Base-by-base conservation (phyloP, 2,888 invertebrate genomes). In the Malthinus flaveolus region DNA sequence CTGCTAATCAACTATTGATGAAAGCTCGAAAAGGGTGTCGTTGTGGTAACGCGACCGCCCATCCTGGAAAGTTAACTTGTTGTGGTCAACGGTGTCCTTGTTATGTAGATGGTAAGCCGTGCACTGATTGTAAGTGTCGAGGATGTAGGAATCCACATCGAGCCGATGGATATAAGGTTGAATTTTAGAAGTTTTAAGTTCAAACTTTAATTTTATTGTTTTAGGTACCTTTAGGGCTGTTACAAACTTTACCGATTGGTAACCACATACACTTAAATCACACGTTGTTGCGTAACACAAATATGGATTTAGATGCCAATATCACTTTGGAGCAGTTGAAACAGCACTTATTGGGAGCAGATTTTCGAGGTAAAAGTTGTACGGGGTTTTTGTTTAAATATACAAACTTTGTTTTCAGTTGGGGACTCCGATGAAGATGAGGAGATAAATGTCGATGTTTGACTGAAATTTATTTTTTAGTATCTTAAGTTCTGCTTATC, bases 1-100 rank as follows among this genome's bases (percentile, higher is more conserved):
- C 83, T 39, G 64, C 70, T 15, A 68, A 65, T 34, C 73, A 73
- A 61, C 74, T 87, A 61, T 66, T 68, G 34, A 58, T 70, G 56
- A 83, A 83, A 66, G 81, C 81, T 70, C 83, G 88, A 67, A 86
- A 87, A 79, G 92, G 93, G 9, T 96, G 95, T 75, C 84, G 95
- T 59, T 96, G 96, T 81, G 95, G 95, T 3, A 92, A 93, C 78
- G 92, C 94, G 0, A 93, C 95, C 0, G 87, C 91, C 1, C 89
- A 89, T 11, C 94, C 95, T 0, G 94, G 94, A 3, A 94, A 93
- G 75, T 79, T 95, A 39, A 95, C 95, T 0, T 97, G 96, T 74
- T 94, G 95, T 73, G 95, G 95, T 0, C 95, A 95, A 75, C 82
- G 96, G 62, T 97, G 96, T 80, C 94, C 95, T 0, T 97, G 96